phyloP scores from a whole-genome alignment of 1,140 invertebrate genomes.

The Eumaeus atala region DNA sequence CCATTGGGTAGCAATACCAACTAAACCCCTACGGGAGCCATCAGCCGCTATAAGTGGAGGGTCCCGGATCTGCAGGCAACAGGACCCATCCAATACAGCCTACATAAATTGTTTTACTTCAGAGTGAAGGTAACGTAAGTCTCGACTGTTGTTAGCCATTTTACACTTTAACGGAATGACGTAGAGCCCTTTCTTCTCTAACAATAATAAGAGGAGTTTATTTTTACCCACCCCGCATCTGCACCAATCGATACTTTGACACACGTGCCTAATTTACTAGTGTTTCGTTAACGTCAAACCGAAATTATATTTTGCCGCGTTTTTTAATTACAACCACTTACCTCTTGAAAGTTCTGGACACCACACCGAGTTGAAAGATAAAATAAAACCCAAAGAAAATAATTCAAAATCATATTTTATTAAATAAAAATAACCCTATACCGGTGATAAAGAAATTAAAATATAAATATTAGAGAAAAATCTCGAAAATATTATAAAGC shows the following conservation, averaged over 20 bases:
- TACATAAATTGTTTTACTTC: constrained; percentile 48
- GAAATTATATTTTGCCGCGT: constrained; percentile 4
- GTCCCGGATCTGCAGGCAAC: no score
- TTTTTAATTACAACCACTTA: constrained; percentile 26
- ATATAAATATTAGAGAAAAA: constrained; percentile 22
- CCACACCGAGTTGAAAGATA: constrained; percentile 34
- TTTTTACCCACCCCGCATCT: constrained; percentile 43
- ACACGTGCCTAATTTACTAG: constrained; percentile 36
- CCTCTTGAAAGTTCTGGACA: constrained; percentile 25
- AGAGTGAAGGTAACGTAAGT: constrained; percentile 24
- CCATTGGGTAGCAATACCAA: no score
- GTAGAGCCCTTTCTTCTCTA: constrained; percentile 27
- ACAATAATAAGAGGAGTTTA: constrained; percentile 28
- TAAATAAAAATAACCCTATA: constrained; percentile 2
- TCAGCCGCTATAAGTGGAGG: no score
- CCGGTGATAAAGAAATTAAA: constrained; percentile 13
- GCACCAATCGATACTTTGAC: constrained; percentile 46
- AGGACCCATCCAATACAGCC: constrained; percentile 12
- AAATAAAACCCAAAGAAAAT: constrained; percentile 34
- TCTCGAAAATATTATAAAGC: constrained; percentile 32
- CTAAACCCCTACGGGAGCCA: no score
- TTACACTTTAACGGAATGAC: constrained; percentile 26
- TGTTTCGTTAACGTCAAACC: constrained; percentile 13
- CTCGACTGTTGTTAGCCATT: constrained; percentile 2
- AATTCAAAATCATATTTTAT: constrained; percentile 6